Conservation (phyloP, 2,113 vertebrate species). For the Callipepla californica region DNA sequence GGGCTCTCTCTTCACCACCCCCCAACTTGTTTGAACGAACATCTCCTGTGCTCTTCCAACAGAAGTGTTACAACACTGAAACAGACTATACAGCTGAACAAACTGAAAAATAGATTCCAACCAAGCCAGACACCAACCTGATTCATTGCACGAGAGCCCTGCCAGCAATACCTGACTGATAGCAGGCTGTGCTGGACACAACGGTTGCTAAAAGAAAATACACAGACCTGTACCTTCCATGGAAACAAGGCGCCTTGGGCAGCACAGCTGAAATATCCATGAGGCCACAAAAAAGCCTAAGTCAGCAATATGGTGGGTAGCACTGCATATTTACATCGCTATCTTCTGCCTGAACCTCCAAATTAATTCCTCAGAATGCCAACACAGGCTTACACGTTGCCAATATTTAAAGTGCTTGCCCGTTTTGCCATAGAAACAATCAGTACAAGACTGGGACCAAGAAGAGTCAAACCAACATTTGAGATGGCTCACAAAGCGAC, state of each 20-base stretch:
- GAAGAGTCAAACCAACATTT: background rate
- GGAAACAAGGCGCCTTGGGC: background rate
- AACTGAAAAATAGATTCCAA: background rate
- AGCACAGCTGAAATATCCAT: background rate
- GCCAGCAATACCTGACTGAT: background rate
- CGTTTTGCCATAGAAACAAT: background rate
- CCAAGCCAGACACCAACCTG: background rate
- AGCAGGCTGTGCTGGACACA: background rate
- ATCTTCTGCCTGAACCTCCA: background rate
- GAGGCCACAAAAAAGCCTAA: background rate
- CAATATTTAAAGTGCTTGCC: background rate
- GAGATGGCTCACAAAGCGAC: background rate
- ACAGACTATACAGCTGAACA: background rate
- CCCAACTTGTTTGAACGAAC: background rate
- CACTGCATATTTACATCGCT: background rate
- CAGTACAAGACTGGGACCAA: background rate
- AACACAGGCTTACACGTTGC: background rate
- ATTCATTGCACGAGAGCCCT: background rate
- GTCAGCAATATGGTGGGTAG: background rate
- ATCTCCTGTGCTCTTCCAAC: background rate
- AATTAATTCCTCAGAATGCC: background rate
- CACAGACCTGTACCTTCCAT: fast-evolving
- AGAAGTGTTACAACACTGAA: background rate
- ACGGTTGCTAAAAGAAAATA: background rate
- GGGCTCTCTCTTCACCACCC: background rate